Evolutionary conservation across 2,113 vertebrate genomes (phyloP).

Genomic region (Takifugu bimaculatus): DNA sequence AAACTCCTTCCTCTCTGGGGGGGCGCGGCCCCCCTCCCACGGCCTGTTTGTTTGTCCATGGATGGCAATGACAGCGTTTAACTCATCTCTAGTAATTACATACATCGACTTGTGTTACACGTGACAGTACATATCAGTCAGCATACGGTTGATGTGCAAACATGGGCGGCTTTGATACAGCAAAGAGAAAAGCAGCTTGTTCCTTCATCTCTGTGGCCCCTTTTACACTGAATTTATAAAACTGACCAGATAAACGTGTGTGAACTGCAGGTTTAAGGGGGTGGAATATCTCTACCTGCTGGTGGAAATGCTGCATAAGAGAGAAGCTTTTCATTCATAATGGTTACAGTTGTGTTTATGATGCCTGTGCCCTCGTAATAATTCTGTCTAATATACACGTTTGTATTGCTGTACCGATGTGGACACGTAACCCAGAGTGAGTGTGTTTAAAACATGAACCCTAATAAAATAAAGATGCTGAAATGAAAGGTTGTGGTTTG

Average conservation of each 20-base stretch:
- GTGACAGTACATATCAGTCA: conserved; percentile 68
- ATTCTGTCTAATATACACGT: background rate
- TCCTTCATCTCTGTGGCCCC: conserved; percentile 45
- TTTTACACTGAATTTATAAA: conserved; percentile 31
- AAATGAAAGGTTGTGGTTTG: too few relatives aligned
- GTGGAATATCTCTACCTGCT: conserved; percentile 54
- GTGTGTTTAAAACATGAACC: conserved; percentile 2
- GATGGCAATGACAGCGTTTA: conserved; percentile 48
- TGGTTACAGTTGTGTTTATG: too few relatives aligned
- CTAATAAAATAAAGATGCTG: conserved; percentile 7
- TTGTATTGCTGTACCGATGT: background rate
- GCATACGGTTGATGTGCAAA: conserved; percentile 45
- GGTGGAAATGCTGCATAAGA: conserved; percentile 41
- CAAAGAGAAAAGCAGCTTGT: conserved; percentile 32
- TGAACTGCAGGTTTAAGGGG: conserved; percentile 20
- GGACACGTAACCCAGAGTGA: too few relatives aligned
- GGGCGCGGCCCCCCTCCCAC: conserved; percentile 35
- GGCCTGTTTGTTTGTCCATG: conserved; percentile 49
- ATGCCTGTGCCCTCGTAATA: background rate
- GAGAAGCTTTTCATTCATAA: too few relatives aligned
- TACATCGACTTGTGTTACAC: conserved; percentile 62
- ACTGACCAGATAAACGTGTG: conserved; percentile 34
- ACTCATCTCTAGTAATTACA: conserved; percentile 46
- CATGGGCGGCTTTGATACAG: conserved; percentile 56
- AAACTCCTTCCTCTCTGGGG: conserved; percentile 37